Base-by-base conservation (phyloP, 1,140 invertebrate genomes). In the Drosophila ficusphila region DNA sequence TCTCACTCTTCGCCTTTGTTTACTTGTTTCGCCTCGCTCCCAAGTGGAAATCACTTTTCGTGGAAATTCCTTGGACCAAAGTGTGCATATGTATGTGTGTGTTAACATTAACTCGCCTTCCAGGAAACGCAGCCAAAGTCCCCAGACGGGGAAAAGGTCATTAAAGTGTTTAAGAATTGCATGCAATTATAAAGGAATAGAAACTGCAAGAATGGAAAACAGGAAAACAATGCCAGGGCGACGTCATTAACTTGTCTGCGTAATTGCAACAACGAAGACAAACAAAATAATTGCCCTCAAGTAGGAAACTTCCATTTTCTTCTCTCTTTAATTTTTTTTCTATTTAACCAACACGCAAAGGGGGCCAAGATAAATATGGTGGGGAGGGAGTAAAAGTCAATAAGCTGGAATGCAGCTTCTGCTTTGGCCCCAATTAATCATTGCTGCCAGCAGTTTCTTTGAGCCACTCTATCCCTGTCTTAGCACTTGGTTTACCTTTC, bases 221-320 rank as follows among this genome's bases (percentile, higher is more conserved):
- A 33, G 56, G 19, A 62, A 60, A 57, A 60, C 60, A 46, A 60
- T 39, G 41, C 39, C 47, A 14, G 27, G n/a, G 29, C 16, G 57
- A 47, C 38, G 33, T 74, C 51, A 74, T 74, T 65, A 74, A 65
- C 34, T 74, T 74, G 71, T 74, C 70, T 52, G 49, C 25, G 58
- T 64, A 73, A 74, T 73, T 64, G 44, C 71, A 64, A 48, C 21
- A 51, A 46, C 14, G 11, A 49, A 67, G 58, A 18, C 34, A 48
- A 74, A 67, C 71, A 51, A 57, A 54, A 65, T 65, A 74, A 73
- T 65, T 52, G 60, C 31, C 34, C 44, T 38, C 31, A 21, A 73
- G 60, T 27, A 36, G 46, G 41, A 52, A 38, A 62, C 33, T 21
- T 48, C 18, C 23, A 9, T 48, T 36, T 16, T 4, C 14, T 21